Evolutionary conservation across 2,888 invertebrate genomes (phyloP), one percentile per base, ranked within the genome.

Genomic region (Watsonalla binaria): DNA sequence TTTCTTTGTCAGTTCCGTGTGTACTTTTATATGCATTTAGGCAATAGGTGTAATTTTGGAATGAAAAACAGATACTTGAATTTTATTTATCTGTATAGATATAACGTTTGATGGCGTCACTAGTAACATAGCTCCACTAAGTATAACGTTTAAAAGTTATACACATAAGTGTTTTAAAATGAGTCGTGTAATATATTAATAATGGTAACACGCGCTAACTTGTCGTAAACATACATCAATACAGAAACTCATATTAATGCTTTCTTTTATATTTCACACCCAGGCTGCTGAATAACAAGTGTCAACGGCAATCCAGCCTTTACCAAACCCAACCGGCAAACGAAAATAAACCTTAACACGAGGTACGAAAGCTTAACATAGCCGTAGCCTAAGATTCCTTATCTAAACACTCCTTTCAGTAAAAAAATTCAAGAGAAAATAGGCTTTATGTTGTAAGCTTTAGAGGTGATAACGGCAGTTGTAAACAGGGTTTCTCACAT

Each of bases 281-380:
- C 63, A 61, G 65, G 66, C 70, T 69, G 65, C 67, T 71, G 73
- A 74, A 74, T 72, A 76, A 78, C 81, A 80, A 78, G 73, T 80
- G 81, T 78, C 80, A 80, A 69, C 74, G 59, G 63, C 80, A 81
- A 74, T 65, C 65, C 61, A 58, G 42, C 42, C 42, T 42, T 42
- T 11, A 69, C 66, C 67, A 63, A 70, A 68, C 70, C n/a, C 63
- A 59, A 57, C 58, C 55, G 2, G 7, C 37, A 42, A 11, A 8
- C 9, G 8, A 42, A 42, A 42, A 8, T 42, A 11, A 9, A 11
- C 42, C 11, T 5, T 42, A 11, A 42, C 42, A 42, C 42, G 7
- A 37, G 11, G 8, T 42, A 5, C 2, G 9, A 42, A 9, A 42
- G 11, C 5, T 11, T 8, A 42, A 11, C 8, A 42, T 11, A 11